Base-by-base conservation (phyloP, 2,888 invertebrate species). In the Clivina fossor region DNA sequence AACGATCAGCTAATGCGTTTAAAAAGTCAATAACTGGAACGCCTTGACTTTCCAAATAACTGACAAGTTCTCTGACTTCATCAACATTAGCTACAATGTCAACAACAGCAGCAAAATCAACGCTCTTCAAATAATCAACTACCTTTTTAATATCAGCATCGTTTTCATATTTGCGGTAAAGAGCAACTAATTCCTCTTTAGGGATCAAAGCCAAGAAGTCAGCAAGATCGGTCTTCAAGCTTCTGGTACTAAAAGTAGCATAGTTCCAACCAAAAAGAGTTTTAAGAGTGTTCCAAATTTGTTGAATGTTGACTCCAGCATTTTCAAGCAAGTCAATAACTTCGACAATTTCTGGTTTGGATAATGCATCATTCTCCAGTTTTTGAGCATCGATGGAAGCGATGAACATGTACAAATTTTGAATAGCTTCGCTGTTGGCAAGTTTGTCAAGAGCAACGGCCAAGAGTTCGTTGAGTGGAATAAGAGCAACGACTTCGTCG, bases 191-290 rank as follows among this genome's bases (percentile, higher is more conserved):
- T 19, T 64, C 60, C 4, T 63, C 63, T 24, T 60, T 28, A 1
- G 68, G 67, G 35, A 68, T 60, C 7, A 66, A 46, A 4, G 54
- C 57, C 9, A 65, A 19, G 56, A 66, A 62, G 4, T 66, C 62
- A 7, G 56, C 32, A 9, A 66, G 41, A 40, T 64, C 66, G n/a
- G 43, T 57, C 15, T 50, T 7, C 5, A 63, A 48, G 19, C 28
- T 37, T 13, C 26, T 32, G 8, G 30, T 53, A 4, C 13, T 32
- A n/a, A n/a, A n/a, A n/a, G n/a, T n/a, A n/a, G n/a, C n/a, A n/a
- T n/a, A n/a, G n/a, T n/a, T n/a, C n/a, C n/a, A n/a, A n/a, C n/a
- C n/a, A n/a, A n/a, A n/a, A n/a, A n/a, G n/a, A n/a, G n/a, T n/a
- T n/a, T n/a, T n/a, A n/a, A n/a, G n/a, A n/a, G n/a, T n/a, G n/a